Percentiles rank a stretch among this genome's conserved stretches.
These are phyloP conservation scores for Morone saxatilis DNA, from an alignment of 2,113 vertebrate genomes.

Conservation along the genomic window DNA sequence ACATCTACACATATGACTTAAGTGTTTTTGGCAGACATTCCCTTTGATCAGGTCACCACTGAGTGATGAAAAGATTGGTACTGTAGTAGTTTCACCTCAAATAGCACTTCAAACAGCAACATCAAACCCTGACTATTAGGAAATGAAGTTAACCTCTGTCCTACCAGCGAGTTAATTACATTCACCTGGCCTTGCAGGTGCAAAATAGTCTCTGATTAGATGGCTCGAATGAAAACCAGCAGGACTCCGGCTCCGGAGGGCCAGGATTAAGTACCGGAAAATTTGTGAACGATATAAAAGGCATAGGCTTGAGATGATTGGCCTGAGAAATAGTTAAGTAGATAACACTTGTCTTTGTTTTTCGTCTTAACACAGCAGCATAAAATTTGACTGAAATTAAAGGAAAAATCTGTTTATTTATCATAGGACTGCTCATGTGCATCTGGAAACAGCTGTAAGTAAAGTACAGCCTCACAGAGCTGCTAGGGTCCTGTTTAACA, in stretches of 20 bases:
- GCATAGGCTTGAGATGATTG: neutral
- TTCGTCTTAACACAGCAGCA: neutral
- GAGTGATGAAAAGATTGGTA: constrained; percentile 60
- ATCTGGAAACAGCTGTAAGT: neutral
- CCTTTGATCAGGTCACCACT: constrained; percentile 63
- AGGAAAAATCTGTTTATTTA: neutral
- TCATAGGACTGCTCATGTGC: neutral
- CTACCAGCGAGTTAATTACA: constrained; percentile 15
- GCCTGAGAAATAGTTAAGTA: neutral
- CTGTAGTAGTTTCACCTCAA: constrained; percentile 37
- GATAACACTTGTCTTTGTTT: neutral
- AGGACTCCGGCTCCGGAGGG: neutral
- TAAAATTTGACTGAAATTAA: neutral
- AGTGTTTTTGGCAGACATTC: constrained; percentile 33
- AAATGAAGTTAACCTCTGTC: constrained; percentile 62
- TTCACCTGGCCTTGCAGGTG: constrained; percentile 66
- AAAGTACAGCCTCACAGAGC: neutral
- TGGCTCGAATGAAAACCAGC: constrained; percentile 27
- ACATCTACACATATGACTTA: constrained; percentile 31
- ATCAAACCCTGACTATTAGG: constrained; percentile 51
- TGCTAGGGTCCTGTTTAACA: neutral
- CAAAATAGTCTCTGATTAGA: constrained; percentile 27
- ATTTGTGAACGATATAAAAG: constrained; percentile 8
- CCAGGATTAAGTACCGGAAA: constrained; percentile 4
- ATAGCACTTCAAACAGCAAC: constrained; percentile 52